These are phyloP conservation scores for Tetraneura akinire DNA, from an alignment of 1,140 invertebrate genomes.

Conservation along the genomic window DNA sequence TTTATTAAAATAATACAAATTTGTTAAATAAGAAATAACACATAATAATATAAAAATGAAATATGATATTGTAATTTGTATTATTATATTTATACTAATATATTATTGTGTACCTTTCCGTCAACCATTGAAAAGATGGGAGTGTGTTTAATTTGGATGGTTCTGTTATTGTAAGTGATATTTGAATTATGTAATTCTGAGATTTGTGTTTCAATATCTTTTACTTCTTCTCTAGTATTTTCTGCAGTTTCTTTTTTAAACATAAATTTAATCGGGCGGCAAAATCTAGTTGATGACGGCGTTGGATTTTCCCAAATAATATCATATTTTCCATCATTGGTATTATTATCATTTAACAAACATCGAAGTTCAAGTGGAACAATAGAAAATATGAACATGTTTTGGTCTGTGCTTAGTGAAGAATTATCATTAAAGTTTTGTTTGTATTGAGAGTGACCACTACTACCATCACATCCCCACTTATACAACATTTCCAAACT, in stretches of 20 bases:
- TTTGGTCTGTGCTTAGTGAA: not conserved
- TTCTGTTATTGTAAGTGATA: not conserved
- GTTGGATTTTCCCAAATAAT: constrained; percentile 1
- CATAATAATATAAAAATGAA: too few relatives aligned
- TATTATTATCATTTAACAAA: too few relatives aligned
- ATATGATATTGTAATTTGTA: too few relatives aligned
- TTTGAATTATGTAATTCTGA: too few relatives aligned
- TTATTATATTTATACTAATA: too few relatives aligned
- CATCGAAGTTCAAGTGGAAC: not conserved
- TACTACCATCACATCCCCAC: not conserved
- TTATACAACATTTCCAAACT: not conserved
- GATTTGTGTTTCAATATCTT: not conserved
- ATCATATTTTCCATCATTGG: not conserved
- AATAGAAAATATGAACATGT: not conserved
- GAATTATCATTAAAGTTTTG: not conserved
- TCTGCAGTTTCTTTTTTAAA: constrained; percentile 5
- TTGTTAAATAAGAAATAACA: too few relatives aligned
- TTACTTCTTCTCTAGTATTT: not conserved
- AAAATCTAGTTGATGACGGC: not conserved
- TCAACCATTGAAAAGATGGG: not conserved
- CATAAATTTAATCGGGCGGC: not conserved
- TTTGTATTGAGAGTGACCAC: not conserved
- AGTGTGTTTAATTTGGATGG: not conserved
- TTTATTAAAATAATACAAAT: too few relatives aligned
- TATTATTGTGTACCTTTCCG: not conserved